Evolutionary conservation across 2,113 vertebrate genomes (phyloP).

Genomic region (Neolamprologus hecqui): DNA sequence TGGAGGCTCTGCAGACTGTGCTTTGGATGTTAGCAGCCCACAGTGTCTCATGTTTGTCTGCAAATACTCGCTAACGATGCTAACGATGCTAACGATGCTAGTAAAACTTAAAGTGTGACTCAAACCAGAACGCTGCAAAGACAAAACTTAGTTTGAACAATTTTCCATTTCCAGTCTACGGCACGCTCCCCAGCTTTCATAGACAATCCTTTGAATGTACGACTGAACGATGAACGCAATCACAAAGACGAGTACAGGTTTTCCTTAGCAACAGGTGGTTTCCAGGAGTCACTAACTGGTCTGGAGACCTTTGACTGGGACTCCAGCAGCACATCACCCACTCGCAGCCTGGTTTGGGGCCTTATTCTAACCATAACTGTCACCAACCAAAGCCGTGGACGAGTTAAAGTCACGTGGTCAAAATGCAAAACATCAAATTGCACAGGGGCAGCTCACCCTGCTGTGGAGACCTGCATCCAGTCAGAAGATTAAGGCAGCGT

Average conservation of each 20-base stretch:
- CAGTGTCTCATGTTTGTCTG: neutral
- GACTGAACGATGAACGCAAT: neutral
- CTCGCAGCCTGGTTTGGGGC: neutral
- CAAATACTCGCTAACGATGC: neutral
- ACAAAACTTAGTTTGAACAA: neutral
- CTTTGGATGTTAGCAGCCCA: neutral
- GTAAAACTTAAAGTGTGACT: neutral
- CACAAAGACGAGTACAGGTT: neutral
- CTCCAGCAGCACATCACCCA: neutral
- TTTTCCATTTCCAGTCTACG: neutral
- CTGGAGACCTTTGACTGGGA: neutral
- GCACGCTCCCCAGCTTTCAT: neutral
- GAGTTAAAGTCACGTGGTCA: neutral
- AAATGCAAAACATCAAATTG: neutral
- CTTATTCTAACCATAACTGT: neutral
- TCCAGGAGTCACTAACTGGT: neutral
- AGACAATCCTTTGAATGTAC: neutral
- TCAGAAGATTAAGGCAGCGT: rapidly evolving
- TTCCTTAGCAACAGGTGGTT: rapidly evolving
- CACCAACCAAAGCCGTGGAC: neutral
- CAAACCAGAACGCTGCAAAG: neutral
- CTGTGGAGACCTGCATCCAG: neutral
- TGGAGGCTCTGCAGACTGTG: neutral
- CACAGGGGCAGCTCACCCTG: neutral
- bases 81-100: neutral